These are phyloP conservation scores for Elysia chlorotica DNA, from an alignment of 1,140 invertebrate genomes.

Conservation along the genomic window DNA sequence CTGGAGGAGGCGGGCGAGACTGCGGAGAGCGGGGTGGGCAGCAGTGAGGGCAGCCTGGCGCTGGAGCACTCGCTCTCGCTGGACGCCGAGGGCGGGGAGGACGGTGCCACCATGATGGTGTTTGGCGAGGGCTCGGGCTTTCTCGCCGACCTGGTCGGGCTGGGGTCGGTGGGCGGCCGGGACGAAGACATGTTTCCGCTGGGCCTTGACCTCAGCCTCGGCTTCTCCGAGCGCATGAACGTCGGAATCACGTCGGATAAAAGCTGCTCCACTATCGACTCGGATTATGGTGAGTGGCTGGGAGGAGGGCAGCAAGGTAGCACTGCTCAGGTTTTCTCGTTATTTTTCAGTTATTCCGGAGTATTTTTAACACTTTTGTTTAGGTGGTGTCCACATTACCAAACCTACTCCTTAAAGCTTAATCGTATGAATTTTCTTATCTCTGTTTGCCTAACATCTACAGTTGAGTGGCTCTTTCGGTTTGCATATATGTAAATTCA, in stretches of 20 bases:
- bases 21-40: no score
- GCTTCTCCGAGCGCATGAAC: not conserved
- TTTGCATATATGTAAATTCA: no score
- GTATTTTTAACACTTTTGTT: no score
- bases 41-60: no score
- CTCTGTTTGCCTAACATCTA: not conserved
- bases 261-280: constrained; percentile 6
- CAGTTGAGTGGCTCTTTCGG: no score
- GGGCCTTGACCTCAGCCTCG: constrained; percentile 7
- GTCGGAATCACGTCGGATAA: constrained; percentile 1
- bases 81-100: not conserved
- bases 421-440: not conserved
- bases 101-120: not conserved
- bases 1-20: no score
- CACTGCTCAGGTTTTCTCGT: no score
- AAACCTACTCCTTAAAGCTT: not conserved
- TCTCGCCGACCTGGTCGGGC: no score
- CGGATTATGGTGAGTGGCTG: constrained; percentile 11
- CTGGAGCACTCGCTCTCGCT: not conserved
- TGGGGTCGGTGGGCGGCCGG: no score
- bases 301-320: not conserved
- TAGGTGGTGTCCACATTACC: not conserved
- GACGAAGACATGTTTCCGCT: not conserved
- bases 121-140: no score
- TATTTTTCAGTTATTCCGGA: no score